Base-by-base conservation (phyloP, 2,888 invertebrate species). In the Mellilla xanthometata region DNA sequence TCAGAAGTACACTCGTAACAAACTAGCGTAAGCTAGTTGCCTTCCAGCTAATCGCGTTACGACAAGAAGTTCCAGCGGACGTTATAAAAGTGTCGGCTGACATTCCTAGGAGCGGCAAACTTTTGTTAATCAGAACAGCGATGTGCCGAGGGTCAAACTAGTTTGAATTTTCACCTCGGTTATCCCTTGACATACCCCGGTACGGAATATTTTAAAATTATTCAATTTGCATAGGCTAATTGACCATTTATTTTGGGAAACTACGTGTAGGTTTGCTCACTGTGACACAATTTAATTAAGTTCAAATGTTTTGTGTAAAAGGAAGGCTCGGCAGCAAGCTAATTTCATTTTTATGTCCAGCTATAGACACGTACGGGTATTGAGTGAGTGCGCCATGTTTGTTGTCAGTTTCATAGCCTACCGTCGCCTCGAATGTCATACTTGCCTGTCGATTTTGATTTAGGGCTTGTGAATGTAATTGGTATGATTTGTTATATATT, bases 101-200 rank as follows among this genome's bases (percentile, higher is more conserved):
- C 27, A 35, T 30, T 36, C 28, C 12, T 35, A 29, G 29, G 28
- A 38, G 60, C 65, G 70, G 58, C 65, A 76, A 85, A 83, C 72
- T 84, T 85, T 79, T 68, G 81, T 80, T 81, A 84, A 82, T 84
- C 81, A 82, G 74, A 77, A 71, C 63, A 63, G 36, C 49, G 29
- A 39, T 50, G 55, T 33, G 40, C 26, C 57, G 60, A 41, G 50
- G 63, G 71, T 72, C 66, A 66, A 77, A 78, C 73, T 80, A 79
- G 73, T 80, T 72, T 55, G 58, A 74, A 72, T 75, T 68, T 69
- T 66, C 72, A 75, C 69, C 71, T 65, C 68, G 43, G 60, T 58
- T 65, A 68, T 71, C 75, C 75, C 76, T 67, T 61, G 69, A 62
- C 66, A 58, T 58, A 56, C 67, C 61, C 60, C 62, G 48, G 62